Conservation (phyloP, 2,888 invertebrate species). For the Agonopterix heracliana region DNA sequence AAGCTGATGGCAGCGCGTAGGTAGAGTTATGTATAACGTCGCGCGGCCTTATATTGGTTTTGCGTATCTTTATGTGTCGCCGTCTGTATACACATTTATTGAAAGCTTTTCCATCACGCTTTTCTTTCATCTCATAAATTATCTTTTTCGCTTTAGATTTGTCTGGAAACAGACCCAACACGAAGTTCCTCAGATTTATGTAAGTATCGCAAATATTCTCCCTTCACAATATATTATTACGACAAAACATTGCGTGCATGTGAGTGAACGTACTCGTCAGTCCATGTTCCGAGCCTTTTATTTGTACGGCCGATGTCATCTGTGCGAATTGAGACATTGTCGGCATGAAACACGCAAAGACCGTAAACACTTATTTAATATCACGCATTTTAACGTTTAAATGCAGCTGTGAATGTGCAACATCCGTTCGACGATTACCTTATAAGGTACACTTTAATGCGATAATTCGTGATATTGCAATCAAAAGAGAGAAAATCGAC, state of each 20-base stretch:
- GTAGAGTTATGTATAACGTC: too few species aligned
- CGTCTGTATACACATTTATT: too few species aligned
- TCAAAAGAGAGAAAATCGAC: too few species aligned
- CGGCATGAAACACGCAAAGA: conserved; percentile 32
- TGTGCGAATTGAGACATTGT: conserved; percentile 47
- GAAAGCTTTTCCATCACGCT: too few species aligned
- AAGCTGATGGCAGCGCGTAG: too few species aligned
- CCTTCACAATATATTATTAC: conserved; percentile 2
- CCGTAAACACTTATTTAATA: conserved; percentile 43
- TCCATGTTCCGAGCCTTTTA: conserved; percentile 35
- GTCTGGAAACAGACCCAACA: too few species aligned
- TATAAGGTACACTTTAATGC: background rate
- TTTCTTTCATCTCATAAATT: too few species aligned
- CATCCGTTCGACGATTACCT: background rate
- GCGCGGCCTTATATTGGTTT: too few species aligned
- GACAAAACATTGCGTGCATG: conserved; percentile 6
- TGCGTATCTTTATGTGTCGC: too few species aligned
- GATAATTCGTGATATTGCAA: too few species aligned
- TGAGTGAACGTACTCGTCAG: conserved; percentile 21
- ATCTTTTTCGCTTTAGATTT: too few species aligned
- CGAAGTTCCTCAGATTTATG: too few species aligned
- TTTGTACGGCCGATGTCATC: conserved; percentile 41
- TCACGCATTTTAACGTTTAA: conserved; percentile 35
- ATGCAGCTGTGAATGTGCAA: conserved; percentile 35
- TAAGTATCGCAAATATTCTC: background rate